phyloP scores from a whole-genome alignment of 2,797 vertebrate species.

The Eulemur mongoz region DNA sequence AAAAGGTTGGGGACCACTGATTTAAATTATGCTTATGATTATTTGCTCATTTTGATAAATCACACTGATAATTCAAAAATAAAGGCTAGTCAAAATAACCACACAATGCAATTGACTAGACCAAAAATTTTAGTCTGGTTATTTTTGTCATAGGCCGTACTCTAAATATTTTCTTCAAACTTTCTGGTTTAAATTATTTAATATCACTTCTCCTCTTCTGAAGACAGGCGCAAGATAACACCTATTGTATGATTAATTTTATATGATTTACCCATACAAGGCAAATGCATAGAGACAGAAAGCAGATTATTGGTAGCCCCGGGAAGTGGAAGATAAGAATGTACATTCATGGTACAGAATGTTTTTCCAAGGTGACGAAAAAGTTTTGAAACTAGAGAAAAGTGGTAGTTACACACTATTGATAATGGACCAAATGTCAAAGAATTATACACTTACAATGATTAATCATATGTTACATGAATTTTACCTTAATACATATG shows the following conservation, averaged over 20 bases:
- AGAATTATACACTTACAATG: neutral
- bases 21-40: neutral
- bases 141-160: neutral
- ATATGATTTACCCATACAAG: neutral
- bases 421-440: neutral
- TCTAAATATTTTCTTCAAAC: neutral
- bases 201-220: neutral
- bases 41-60: neutral
- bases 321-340: neutral
- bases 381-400: neutral
- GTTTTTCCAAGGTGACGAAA: neutral
- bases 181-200: neutral
- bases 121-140: neutral
- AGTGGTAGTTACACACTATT: accelerated
- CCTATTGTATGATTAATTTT: neutral
- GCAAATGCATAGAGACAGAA: neutral
- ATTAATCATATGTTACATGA: neutral
- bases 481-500: neutral
- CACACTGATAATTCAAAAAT: neutral
- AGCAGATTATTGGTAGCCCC: neutral
- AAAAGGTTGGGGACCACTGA: too few relatives aligned
- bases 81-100: neutral
- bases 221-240: neutral
- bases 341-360: neutral
- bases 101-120: neutral